Percentiles rank a stretch among this genome's conserved stretches.
Conservation (phyloP, 2,113 vertebrate genomes). For the Sylvilagus bachmani region DNA sequence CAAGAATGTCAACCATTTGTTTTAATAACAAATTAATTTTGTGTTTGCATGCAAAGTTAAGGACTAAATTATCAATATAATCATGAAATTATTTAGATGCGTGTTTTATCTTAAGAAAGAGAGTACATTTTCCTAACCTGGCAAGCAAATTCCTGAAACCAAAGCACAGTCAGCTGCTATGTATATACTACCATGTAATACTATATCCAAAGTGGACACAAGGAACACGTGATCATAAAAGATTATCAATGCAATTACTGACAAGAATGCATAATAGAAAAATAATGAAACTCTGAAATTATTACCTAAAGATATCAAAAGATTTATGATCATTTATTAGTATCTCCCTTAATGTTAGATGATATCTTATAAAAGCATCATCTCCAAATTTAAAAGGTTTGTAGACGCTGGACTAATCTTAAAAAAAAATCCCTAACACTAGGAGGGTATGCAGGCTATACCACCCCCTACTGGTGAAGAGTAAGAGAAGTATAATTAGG, state of each 20-base stretch:
- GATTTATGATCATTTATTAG: constrained; percentile 42
- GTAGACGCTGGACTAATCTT: not conserved
- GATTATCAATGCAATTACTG: constrained; percentile 31
- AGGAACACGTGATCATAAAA: constrained; percentile 1
- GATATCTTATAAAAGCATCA: constrained; percentile 1
- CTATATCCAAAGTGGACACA: constrained; percentile 11
- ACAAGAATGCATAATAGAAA: not conserved
- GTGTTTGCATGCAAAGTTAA: not conserved
- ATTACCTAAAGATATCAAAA: constrained; percentile 63
- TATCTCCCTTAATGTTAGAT: not conserved
- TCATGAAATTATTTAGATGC: constrained; percentile 25
- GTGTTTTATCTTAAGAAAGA: not conserved
- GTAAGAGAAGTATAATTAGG: constrained; percentile 31
- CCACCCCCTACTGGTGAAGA: constrained; percentile 9
- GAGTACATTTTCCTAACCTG: constrained; percentile 35
- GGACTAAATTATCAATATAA: constrained; percentile 17
- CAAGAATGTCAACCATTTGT: constrained; percentile 27
- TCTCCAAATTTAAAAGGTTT: constrained; percentile 39
- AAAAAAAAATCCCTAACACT: not conserved
- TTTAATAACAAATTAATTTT: constrained; percentile 45
- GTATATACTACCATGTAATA: not conserved
- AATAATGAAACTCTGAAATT: constrained; percentile 34
- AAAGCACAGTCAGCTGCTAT: not conserved
- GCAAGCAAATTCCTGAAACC: constrained; percentile 43
- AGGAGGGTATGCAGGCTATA: not conserved